These are phyloP conservation scores for Macquaria ambigua DNA, from an alignment of 2,113 vertebrate species.

Conservation along the genomic window DNA sequence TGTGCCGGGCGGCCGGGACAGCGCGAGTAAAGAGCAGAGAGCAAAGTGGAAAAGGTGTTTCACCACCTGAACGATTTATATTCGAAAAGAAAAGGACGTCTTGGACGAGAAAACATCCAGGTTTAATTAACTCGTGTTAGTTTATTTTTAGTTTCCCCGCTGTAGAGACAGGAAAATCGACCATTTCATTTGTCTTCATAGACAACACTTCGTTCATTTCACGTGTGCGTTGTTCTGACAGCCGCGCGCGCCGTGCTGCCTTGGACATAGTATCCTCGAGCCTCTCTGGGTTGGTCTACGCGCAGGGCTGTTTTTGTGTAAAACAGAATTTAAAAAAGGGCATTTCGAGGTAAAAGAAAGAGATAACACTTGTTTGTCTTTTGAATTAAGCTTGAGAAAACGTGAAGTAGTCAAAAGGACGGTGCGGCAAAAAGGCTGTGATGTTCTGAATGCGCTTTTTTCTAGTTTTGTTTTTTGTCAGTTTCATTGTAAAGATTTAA, in stretches of 20 bases:
- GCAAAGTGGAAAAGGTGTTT: slow-evolving; percentile 24
- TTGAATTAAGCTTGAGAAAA: neutral
- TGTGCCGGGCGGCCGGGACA: slow-evolving; percentile 30
- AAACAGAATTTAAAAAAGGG: neutral
- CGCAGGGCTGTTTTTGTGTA: neutral
- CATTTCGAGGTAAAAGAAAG: neutral
- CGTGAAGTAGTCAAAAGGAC: slow-evolving; percentile 10
- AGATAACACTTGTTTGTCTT: neutral
- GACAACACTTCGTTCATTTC: slow-evolving; percentile 23
- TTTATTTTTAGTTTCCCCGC: neutral
- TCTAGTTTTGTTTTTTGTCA: neutral
- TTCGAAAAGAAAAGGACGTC: neutral
- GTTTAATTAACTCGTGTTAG: slow-evolving; percentile 9
- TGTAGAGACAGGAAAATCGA: neutral
- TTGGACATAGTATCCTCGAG: neutral
- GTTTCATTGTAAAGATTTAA: neutral
- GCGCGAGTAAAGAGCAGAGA: slow-evolving; percentile 9
- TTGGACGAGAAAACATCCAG: neutral
- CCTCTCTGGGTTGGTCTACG: neutral
- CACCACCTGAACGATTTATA: neutral
- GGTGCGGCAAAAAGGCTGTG: neutral
- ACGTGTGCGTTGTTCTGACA: slow-evolving; percentile 34
- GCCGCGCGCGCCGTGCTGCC: slow-evolving; percentile 31
- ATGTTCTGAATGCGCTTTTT: neutral
- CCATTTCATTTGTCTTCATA: neutral